A percentile compares a stretch with the other conserved stretches of the same genome.
Evolutionary conservation across 2,888 invertebrate genomes (phyloP).

Genomic region (Deilephila porcellus): DNA sequence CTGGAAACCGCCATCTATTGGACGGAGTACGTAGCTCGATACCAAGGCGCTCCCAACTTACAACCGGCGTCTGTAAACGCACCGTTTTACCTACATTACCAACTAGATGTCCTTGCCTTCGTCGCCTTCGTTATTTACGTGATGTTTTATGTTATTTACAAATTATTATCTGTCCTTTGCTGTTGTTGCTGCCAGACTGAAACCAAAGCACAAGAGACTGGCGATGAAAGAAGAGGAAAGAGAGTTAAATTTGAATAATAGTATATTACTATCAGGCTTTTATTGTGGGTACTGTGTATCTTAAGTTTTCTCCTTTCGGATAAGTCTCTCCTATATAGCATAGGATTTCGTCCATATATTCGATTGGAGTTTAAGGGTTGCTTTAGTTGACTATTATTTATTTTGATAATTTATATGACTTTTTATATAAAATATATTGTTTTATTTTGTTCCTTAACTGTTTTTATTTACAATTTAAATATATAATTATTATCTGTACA

Average conservation of each 20-base stretch:
- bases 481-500: not conserved
- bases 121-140: constrained; percentile 68
- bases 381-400: constrained; percentile 21
- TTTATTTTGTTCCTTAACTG: not conserved
- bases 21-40: constrained; percentile 83
- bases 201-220: constrained; percentile 43
- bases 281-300: not conserved
- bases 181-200: constrained; percentile 68
- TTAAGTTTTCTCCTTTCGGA: not conserved
- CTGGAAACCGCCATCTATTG: constrained; percentile 84
- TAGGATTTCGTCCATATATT: not conserved
- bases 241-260: constrained; percentile 76
- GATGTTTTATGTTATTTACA: constrained; percentile 61
- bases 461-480: not conserved
- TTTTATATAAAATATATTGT: constrained; percentile 14
- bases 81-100: constrained; percentile 72
- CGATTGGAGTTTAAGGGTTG: constrained; percentile 1
- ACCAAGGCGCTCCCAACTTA: constrained; percentile 73
- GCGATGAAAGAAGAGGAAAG: constrained; percentile 65
- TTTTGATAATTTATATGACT: constrained; percentile 7
- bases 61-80: constrained; percentile 63
- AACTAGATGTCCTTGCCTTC: constrained; percentile 74
- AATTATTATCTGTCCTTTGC: constrained; percentile 66
- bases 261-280: too few relatives aligned
- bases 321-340: not conserved